Base-by-base conservation (phyloP, 1,140 invertebrate species). In the honey bee (Apis mellifera) region DNA sequence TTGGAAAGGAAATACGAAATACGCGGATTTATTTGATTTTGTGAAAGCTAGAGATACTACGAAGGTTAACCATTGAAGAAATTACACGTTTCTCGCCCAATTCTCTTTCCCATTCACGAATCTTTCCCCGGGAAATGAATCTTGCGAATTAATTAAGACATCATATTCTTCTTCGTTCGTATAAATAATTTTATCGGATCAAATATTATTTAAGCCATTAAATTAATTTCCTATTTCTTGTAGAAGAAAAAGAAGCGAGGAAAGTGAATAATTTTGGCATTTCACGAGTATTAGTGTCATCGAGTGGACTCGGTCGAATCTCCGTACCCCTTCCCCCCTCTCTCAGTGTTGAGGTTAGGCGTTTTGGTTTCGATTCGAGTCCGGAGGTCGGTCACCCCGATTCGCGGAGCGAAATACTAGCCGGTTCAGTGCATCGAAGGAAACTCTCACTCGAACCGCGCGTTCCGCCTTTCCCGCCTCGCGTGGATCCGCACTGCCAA, bases 401-500 rank as follows among this genome's bases (percentile, higher is more conserved):
- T 76, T 64, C 23, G 68, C 76, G 57, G n/a, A n/a, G 86, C 69
- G 73, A 66, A 84, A 87, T 79, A 48, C 23, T 64, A 23, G 4
- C 23, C 48, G 13, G 52, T 52, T 23, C 8, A 48, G 64, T 26
- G 32, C 64, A 76, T 72, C 77, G 80, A 69, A 74, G 32, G 78
- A 78, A 84, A 89, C 84, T 89, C 81, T 89, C 82, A 82, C 84
- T 83, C 42, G 70, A 69, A 77, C 12, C 78, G 68, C 75, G 76
- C 60, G 57, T 66, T 71, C 71, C 80, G 79, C 87, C 82, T 89
- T 83, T 88, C 88, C 86, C 84, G 83, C 50, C 84, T 11, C 26
- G 23, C 23, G 42, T 21, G 65, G 69, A 78, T 80, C 82, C 78
- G 83, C 85, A 82, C 82, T 90, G 82, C 83, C 90, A 90, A 91